Evolutionary conservation across 2,797 vertebrate genomes (phyloP).

Genomic region (Craterocephalus amniculus): DNA sequence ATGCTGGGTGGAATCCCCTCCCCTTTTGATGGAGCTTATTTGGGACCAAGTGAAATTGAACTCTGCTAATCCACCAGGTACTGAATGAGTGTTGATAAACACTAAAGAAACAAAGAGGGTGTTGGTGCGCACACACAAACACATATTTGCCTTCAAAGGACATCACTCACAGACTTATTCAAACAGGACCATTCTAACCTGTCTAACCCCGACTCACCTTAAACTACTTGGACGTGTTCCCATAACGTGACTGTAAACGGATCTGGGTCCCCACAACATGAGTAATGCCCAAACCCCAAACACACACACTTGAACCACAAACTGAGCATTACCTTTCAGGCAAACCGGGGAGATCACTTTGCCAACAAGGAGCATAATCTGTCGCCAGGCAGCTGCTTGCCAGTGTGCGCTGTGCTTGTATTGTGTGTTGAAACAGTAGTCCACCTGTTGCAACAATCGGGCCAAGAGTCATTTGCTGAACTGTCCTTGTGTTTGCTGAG

Average conservation of each 20-base stretch:
- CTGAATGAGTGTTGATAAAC: slow-evolving; percentile 63
- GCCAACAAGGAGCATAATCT: slow-evolving; percentile 62
- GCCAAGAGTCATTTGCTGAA: slow-evolving; percentile 56
- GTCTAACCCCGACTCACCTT: not conserved
- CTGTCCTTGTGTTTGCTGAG: slow-evolving; percentile 56
- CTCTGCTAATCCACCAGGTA: slow-evolving; percentile 68
- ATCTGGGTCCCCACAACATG: not conserved
- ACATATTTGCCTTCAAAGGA: not conserved
- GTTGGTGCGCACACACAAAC: slow-evolving; percentile 29
- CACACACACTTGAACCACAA: slow-evolving; percentile 23
- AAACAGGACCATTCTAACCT: not conserved
- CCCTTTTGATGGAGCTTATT: slow-evolving; percentile 16
- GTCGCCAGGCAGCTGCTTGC: slow-evolving; percentile 69
- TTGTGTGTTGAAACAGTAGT: slow-evolving; percentile 63
- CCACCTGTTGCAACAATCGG: slow-evolving; percentile 76
- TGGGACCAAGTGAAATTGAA: slow-evolving; percentile 75
- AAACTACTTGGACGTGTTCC: not conserved
- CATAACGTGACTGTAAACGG: slow-evolving; percentile 9
- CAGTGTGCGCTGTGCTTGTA: slow-evolving; percentile 34
- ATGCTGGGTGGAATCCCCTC: slow-evolving; percentile 63
- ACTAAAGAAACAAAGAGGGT: slow-evolving; percentile 53
- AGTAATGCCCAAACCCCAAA: not conserved
- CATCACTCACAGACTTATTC: not conserved
- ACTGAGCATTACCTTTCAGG: slow-evolving; percentile 44
- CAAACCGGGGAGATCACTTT: slow-evolving; percentile 49